Evolutionary conservation across 2,888 invertebrate species (phyloP).

Genomic region (Ceramica pisi): DNA sequence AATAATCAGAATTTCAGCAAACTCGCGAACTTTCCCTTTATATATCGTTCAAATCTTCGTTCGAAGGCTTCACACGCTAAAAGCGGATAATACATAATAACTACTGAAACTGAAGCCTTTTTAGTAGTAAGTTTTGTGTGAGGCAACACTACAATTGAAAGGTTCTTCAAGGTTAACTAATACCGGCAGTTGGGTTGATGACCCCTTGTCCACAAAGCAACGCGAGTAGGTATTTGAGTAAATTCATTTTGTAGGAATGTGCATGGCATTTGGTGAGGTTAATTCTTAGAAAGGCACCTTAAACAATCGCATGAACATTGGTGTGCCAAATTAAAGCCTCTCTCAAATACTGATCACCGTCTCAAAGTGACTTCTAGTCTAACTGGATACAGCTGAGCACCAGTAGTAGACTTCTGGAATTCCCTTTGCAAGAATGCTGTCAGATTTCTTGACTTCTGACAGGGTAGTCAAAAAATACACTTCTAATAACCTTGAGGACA

Average conservation of each 20-base stretch:
- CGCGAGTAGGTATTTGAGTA: not conserved
- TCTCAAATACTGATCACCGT: no score
- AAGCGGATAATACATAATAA: slow-evolving; percentile 70
- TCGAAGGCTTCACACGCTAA: slow-evolving; percentile 56
- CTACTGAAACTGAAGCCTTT: slow-evolving; percentile 62
- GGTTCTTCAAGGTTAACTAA: slow-evolving; percentile 63
- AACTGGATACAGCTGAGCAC: no score
- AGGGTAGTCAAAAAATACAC: not conserved
- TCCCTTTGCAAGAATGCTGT: no score
- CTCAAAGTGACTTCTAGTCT: no score
- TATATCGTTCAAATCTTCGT: slow-evolving; percentile 42
- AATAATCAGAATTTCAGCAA: slow-evolving; percentile 74
- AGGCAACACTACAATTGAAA: slow-evolving; percentile 58
- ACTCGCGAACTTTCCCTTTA: slow-evolving; percentile 42
- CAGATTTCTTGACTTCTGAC: no score
- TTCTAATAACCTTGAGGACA: not conserved
- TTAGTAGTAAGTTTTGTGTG: slow-evolving; percentile 46
- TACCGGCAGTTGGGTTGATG: slow-evolving; percentile 52
- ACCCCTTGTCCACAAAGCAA: slow-evolving; percentile 49
- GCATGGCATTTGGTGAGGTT: not conserved
- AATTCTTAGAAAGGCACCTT: not conserved
- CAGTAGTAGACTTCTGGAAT: no score
- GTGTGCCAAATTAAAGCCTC: not conserved
- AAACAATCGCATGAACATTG: not conserved
- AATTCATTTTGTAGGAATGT: not conserved